phyloP scores from a whole-genome alignment of 1,140 invertebrate genomes.

The Aricia agestis region DNA sequence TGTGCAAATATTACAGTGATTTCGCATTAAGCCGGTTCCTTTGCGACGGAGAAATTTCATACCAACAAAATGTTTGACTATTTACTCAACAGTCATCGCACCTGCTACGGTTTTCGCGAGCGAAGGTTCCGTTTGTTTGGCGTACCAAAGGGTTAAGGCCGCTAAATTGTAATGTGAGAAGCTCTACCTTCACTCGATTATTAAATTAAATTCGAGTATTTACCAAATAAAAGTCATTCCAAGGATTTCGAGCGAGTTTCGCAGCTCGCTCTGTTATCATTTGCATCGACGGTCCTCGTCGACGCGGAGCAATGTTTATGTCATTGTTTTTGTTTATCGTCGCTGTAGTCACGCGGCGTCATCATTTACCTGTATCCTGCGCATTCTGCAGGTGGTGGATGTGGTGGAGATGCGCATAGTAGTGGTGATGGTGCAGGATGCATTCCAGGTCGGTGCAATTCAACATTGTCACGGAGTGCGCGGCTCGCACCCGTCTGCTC shows the following conservation, averaged over 20 bases:
- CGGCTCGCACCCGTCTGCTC: conserved; percentile 52
- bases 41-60: conserved; percentile 53
- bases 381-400: conserved; percentile 79
- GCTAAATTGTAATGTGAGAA: conserved; percentile 18
- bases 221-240: conserved; percentile 25
- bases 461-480: conserved; percentile 77
- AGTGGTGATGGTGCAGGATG: conserved; percentile 85
- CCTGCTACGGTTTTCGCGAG: conserved; percentile 32
- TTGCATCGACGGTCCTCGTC: conserved; percentile 35
- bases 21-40: conserved; percentile 52
- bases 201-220: conserved; percentile 30
- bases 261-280: conserved; percentile 53
- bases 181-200: conserved; percentile 16
- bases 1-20: conserved; percentile 60
- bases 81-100: conserved; percentile 54
- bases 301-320: conserved; percentile 45
- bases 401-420: conserved; percentile 83
- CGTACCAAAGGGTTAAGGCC: conserved; percentile 48
- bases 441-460: conserved; percentile 87
- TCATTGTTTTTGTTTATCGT: conserved; percentile 44
- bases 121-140: conserved; percentile 44
- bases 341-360: conserved; percentile 8
- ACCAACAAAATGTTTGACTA: conserved; percentile 27
- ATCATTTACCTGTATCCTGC: conserved; percentile 72
- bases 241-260: conserved; percentile 31